A percentile compares a stretch with the other conserved stretches of the same genome.
phyloP scores from a whole-genome alignment of 2,113 vertebrate species.

The Geococcyx californianus region DNA sequence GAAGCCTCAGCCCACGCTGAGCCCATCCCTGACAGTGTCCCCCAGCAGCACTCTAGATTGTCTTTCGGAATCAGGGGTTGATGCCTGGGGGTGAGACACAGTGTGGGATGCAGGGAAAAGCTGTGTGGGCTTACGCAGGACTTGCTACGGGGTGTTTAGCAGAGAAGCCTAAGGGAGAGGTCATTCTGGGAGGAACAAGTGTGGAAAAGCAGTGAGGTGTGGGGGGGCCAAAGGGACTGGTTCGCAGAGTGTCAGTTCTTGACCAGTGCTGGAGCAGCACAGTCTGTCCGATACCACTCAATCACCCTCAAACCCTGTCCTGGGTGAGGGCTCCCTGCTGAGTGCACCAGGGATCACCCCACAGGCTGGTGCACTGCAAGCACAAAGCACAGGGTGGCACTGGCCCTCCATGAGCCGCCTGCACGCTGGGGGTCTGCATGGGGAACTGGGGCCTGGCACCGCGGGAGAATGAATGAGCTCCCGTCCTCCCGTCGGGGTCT shows the following conservation, averaged over 20 bases:
- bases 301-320: neutral
- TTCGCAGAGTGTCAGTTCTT: fast-evolving
- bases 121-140: too few species aligned
- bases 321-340: neutral
- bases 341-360: fast-evolving
- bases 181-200: neutral
- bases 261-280: fast-evolving
- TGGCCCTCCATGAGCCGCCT: fast-evolving
- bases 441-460: neutral
- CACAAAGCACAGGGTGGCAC: neutral
- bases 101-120: neutral
- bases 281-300: fast-evolving
- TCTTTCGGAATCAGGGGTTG: fast-evolving
- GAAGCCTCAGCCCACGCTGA: neutral
- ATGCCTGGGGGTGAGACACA: neutral
- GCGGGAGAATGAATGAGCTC: neutral
- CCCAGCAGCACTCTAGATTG: neutral
- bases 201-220: neutral
- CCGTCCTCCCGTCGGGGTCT: fast-evolving
- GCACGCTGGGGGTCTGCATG: fast-evolving
- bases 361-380: neutral
- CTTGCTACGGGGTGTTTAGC: neutral
- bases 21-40: fast-evolving
- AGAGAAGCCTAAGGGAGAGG: neutral
- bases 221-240: neutral